Evolutionary conservation across 1,140 invertebrate genomes (phyloP).

Genomic region (Drosophila pallidifrons): DNA sequence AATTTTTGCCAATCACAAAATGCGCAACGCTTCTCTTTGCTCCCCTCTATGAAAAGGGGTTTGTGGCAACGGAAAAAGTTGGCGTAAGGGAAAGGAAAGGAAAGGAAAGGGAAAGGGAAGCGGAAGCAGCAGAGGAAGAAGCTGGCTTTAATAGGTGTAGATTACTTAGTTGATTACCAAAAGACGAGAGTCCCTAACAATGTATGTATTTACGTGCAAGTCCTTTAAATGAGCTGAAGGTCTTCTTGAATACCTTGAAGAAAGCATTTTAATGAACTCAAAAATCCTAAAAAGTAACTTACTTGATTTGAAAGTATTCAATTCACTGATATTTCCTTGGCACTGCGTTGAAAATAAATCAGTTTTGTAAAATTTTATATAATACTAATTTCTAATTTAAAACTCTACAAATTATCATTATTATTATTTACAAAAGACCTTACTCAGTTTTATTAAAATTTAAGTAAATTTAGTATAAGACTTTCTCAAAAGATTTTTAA

Average conservation of each 20-base stretch:
- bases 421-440: no score
- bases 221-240: background rate
- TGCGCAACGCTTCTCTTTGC: constrained; percentile 10
- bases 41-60: background rate
- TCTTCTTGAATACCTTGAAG: background rate
- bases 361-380: no score
- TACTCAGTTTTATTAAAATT: no score
- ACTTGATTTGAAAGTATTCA: no score
- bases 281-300: background rate
- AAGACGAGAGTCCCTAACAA: constrained; percentile 9
- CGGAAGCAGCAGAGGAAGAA: constrained; percentile 3
- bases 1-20: constrained; percentile 32
- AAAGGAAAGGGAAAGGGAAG: background rate
- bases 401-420: no score
- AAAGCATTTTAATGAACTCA: background rate
- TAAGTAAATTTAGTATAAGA: no score
- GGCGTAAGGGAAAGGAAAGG: background rate
- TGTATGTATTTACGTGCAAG: background rate
- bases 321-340: no score
- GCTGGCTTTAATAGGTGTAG: constrained; percentile 28
- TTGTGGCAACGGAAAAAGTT: background rate
- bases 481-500: no score
- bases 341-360: no score
- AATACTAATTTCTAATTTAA: no score
- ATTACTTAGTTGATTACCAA: constrained; percentile 49